A percentile compares a stretch with the other conserved stretches of the same genome.
Evolutionary conservation across 2,888 invertebrate genomes (phyloP).

Genomic region (Cryptophagus acutangulus): DNA sequence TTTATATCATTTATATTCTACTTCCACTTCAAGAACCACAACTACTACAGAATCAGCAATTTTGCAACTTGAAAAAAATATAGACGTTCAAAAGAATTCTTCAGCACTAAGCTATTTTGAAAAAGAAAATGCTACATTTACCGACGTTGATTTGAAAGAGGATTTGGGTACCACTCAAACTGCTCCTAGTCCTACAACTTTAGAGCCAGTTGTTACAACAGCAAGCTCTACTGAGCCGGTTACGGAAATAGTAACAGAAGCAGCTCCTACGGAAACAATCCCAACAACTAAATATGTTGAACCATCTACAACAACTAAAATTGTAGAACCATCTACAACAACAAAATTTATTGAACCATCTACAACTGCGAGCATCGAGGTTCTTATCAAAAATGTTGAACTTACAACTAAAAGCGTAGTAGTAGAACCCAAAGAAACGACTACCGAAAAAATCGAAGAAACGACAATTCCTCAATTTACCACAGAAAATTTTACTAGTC

Average conservation of each 20-base stretch:
- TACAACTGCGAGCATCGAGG: not conserved
- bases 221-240: not conserved
- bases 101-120: no score
- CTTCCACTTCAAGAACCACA: no score
- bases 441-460: not conserved
- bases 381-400: not conserved
- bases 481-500: not conserved
- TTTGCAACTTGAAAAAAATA: no score
- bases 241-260: not conserved
- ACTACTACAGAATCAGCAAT: no score
- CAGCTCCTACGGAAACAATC: constrained; percentile 4
- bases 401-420: constrained; percentile 6
- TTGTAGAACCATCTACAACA: constrained; percentile 5
- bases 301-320: constrained; percentile 15
- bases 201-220: not conserved
- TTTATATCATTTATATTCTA: no score
- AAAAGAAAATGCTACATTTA: no score
- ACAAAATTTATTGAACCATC: constrained; percentile 3
- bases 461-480: not conserved
- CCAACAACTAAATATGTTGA: no score
- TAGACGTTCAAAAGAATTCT: no score
- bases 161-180: no score
- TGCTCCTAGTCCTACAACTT: no score
- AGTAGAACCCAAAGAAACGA: not conserved
- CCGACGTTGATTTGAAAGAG: no score